phyloP scores from a whole-genome alignment of 2,797 vertebrate genomes.

The Onychomys leucogaster region DNA sequence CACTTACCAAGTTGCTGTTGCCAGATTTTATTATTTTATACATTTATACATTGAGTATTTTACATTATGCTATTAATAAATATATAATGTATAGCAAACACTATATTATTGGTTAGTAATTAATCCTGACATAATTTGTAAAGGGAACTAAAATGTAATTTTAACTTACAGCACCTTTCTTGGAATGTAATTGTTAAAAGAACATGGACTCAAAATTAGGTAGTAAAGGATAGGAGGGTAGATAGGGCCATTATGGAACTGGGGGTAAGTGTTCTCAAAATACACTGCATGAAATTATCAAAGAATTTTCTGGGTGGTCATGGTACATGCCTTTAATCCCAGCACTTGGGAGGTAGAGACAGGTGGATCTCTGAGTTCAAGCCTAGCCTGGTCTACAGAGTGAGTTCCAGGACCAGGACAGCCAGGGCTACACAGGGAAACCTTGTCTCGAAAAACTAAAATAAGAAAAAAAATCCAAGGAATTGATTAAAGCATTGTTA shows the following conservation, averaged over 20 bases:
- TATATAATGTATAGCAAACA: constrained; percentile 12
- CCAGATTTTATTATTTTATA: neutral
- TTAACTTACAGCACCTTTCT: neutral
- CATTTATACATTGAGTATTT: constrained; percentile 8
- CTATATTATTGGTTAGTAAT: constrained; percentile 27
- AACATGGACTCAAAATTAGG: neutral
- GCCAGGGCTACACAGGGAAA: neutral
- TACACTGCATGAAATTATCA: neutral
- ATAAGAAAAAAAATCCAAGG: neutral
- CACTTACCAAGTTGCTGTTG: neutral
- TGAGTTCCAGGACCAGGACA: neutral
- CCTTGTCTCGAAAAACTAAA: neutral
- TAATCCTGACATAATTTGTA: constrained; percentile 20
- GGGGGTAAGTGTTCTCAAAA: neutral
- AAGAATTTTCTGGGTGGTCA: neutral
- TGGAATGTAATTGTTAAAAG: constrained; percentile 18
- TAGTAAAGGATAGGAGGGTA: neutral
- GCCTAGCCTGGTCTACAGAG: neutral
- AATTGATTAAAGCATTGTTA: neutral
- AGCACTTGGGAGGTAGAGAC: neutral
- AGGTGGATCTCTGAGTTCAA: neutral
- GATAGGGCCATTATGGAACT: neutral
- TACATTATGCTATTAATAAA: neutral
- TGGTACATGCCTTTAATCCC: neutral
- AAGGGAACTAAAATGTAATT: constrained; percentile 38